Evolutionary conservation across 1,140 invertebrate species (phyloP), one percentile per base, ranked within the genome.

Genomic region (Euwallacea fornicatus): DNA sequence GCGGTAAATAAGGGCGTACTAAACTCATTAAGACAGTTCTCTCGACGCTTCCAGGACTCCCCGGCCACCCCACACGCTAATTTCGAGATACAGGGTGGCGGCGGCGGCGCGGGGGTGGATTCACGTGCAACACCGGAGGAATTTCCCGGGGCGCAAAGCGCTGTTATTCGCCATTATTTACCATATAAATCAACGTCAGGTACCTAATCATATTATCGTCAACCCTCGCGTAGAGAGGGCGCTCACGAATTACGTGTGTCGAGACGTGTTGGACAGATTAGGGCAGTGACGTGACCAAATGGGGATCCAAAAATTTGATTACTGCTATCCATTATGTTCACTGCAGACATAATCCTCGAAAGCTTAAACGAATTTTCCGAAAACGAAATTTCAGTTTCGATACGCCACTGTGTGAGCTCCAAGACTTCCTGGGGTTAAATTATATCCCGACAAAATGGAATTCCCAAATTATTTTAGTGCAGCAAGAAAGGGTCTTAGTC

Each of bases 181-280:
- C 73, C 73, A 72, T 74, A 74, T 74, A 74, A 74, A 74, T 74
- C 73, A 74, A 74, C 69, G 73, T 74, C 73, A 74, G 73, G 73
- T 74, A 72, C 70, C 73, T 74, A 74, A 74, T 74, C 73, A 74
- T 74, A 72, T 74, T 74, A 74, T 70, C 68, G 70, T 61, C 73
- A 54, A 69, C 73, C 73, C 69, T 63, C 47, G 53, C 58, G 69
- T 43, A 63, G 41, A 70, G 68, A 70, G 68, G 68, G 70, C 70
- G 70, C 70, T 66, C 41, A 59, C 61, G 58, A 66, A 71, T 71
- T 71, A 62, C 70, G 16, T 50, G 66, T 60, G 42, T 50, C 55
- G n/a, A 58, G 55, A 58, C 21, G n/a, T 58, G 50, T 43, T 46
- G 50, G 64, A 66, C n/a, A 41, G 58, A 68, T 68, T 60, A 58